Evolutionary conservation across 2,888 invertebrate species (phyloP), one percentile per base, ranked within the genome.

Genomic region (Mystacides longicornis): DNA sequence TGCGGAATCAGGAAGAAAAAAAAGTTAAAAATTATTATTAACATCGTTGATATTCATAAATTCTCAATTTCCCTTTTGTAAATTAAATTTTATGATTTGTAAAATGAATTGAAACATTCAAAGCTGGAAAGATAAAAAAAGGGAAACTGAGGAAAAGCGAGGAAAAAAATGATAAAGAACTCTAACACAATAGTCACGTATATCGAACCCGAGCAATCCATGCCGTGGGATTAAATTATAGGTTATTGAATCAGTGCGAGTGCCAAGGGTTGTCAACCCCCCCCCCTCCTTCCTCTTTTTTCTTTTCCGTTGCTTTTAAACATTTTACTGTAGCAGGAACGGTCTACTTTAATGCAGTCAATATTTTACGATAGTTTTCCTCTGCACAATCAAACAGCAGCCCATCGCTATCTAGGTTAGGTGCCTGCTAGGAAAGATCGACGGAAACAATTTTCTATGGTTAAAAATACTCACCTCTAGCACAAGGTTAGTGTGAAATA

Each of bases 81-180:
- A 37, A 37, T 37, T 37, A 37, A 37, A 37, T 37, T 37, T 37
- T 37, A 37, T 37, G 37, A 37, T 37, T 37, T 37, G 37, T 37
- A 37, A 37, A 37, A 37, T 37, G 37, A 37, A 37, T 37, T 37
- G 37, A 37, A 37, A 37, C 37, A 37, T 14, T 37, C n/a, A 37
- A 37, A 3, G 37, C 37, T 3, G n/a, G 37, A 37, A 37, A n/a
- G 37, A 37, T 37, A 37, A 37, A 37, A 27, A 27, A 27, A 11
- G 37, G 14, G 37, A 37, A 37, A 37, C 7, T 7, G 14, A 37
- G 14, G 16, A 37, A 37, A n/a, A n/a, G n/a, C n/a, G n/a, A n/a
- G 37, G 14, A 16, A 14, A 37, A 37, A 37, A 37, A 37, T 37
- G 37, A 37, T 37, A 37, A 37, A 37, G 37, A 37, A 37, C 37